These are phyloP conservation scores for Cybosia mesomella DNA, from an alignment of 2,888 invertebrate genomes.

Conservation along the genomic window DNA sequence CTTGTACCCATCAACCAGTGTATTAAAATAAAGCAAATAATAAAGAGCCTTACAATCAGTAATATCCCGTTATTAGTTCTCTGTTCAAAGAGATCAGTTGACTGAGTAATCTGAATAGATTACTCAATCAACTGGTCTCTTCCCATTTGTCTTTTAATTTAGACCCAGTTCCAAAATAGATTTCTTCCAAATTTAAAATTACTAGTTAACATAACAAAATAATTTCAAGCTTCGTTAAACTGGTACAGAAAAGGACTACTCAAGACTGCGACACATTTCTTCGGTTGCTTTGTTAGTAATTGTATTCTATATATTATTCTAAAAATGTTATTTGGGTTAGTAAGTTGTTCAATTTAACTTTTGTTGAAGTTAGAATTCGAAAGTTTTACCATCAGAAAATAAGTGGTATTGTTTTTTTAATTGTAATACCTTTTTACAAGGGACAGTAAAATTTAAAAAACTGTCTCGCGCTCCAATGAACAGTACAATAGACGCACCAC, in stretches of 20 bases:
- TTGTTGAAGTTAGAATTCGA: background rate
- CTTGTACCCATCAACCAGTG: background rate
- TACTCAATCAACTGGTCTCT: background rate
- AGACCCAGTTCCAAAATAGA: background rate
- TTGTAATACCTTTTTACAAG: too few relatives aligned
- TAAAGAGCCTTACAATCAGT: background rate
- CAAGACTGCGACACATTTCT: background rate
- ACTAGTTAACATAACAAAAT: background rate
- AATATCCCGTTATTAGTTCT: background rate
- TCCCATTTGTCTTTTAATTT: background rate
- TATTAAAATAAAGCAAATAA: background rate
- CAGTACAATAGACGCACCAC: background rate
- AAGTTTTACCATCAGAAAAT: background rate
- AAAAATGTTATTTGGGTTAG: background rate
- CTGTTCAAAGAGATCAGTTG: background rate
- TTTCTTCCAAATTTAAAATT: background rate
- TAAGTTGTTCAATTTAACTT: background rate
- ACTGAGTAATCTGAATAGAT: background rate
- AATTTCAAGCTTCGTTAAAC: background rate
- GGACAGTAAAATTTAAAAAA: background rate
- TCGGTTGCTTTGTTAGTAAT: background rate
- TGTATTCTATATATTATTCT: background rate
- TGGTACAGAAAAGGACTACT: background rate
- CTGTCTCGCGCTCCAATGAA: background rate
- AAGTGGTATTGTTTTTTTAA: background rate